Evolutionary conservation across 2,797 vertebrate genomes (phyloP).

Genomic region (Enteromius paludinosus): DNA sequence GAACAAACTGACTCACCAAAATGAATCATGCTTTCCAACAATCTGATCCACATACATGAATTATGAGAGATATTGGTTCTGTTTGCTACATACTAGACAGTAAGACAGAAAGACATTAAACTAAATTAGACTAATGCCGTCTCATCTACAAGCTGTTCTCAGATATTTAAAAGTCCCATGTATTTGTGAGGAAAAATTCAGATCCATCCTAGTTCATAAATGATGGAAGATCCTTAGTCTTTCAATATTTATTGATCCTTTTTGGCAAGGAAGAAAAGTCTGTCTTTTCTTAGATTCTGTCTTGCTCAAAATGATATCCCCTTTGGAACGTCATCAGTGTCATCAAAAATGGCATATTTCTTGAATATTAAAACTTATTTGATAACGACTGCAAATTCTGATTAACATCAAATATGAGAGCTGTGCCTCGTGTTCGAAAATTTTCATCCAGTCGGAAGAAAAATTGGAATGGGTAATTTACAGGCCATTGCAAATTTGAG

Average conservation of each 20-base stretch:
- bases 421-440: constrained; percentile 8
- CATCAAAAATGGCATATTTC: not conserved
- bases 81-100: not conserved
- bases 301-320: constrained; percentile 1
- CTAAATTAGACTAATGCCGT: not conserved
- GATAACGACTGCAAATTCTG: constrained; percentile 37
- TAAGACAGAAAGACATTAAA: not conserved
- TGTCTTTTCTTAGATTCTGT: constrained; percentile 1
- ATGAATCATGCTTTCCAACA: not conserved
- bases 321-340: constrained; percentile 25
- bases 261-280: not conserved
- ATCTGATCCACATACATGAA: not conserved
- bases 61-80: not conserved
- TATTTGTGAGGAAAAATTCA: not conserved
- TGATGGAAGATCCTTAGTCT: constrained; percentile 6
- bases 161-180: not conserved
- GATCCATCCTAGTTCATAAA: constrained; percentile 10
- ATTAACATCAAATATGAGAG: constrained; percentile 16
- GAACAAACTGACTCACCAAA: not conserved
- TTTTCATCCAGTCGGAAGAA: constrained; percentile 22
- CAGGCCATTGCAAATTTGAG: constrained; percentile 27
- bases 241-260: constrained; percentile 43
- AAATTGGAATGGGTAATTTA: constrained; percentile 40
- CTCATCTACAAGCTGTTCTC: not conserved
- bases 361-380: constrained; percentile 32